Conservation (phyloP, 2,113 vertebrate genomes). For the Eonycteris spelaea region DNA sequence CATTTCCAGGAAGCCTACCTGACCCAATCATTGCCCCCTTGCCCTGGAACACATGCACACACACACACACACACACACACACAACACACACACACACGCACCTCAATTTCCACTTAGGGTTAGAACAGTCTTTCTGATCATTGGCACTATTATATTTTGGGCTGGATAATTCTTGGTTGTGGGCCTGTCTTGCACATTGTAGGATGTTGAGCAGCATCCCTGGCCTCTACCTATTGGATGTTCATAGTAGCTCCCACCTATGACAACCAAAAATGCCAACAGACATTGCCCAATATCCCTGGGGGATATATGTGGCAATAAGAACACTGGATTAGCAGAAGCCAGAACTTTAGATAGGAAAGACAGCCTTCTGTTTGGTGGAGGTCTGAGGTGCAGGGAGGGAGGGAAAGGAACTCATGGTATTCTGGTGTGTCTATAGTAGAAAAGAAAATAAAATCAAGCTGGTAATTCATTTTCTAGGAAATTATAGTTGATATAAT, state of each 20-base stretch:
- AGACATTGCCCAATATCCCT: neutral
- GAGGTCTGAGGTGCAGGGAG: neutral
- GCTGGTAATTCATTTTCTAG: neutral
- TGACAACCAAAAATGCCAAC: neutral
- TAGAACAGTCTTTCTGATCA: neutral
- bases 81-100: neutral
- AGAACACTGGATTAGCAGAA: neutral
- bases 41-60: neutral
- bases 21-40: neutral
- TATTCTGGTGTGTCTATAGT: neutral
- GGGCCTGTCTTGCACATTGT: neutral
- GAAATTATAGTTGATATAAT: neutral
- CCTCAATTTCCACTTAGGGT: neutral
- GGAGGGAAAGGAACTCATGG: rapidly evolving
- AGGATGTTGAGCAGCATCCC: no score
- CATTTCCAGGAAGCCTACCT: neutral
- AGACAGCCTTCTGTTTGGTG: neutral
- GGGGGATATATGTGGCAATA: neutral
- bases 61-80: no score
- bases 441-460: neutral
- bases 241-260: neutral
- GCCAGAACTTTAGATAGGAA: no score
- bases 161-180: neutral
- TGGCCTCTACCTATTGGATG: no score
- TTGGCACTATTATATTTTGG: neutral